Evolutionary conservation across 2,113 vertebrate genomes (phyloP), one percentile per base, ranked within the genome.

Genomic region (Aleadryas rufinucha): DNA sequence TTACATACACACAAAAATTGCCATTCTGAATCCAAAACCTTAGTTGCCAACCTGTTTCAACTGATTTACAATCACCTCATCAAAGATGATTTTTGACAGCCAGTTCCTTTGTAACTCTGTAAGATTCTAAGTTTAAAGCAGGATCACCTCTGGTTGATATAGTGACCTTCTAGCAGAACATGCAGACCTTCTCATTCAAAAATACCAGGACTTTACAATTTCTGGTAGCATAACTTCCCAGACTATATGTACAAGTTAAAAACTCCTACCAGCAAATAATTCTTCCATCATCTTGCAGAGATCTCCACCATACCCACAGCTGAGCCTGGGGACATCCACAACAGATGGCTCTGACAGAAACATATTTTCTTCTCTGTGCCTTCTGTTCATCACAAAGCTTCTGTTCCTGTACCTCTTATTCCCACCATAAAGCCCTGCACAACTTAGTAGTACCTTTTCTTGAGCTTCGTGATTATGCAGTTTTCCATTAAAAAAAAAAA

Each of bases 291-390:
- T 52, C 44, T 93, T 63, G 41, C 35, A 31, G 60, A 92, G 42
- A 87, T 90, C 80, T 95, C 80, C 72, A 96, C 72, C 56, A 1
- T 86, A 93, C 44, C 86, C 60, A 94, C 84, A 96, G 69, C 64
- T 94, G 94, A 95, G 94, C 89, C 93, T 91, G 64, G 65, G 72
- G 89, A 93, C 80, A 94, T 92, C 84, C 91, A 92, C 80, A 95
- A 78, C 95, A 96, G 95, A 97, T 96, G 95, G 95, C 72, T 92
- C 76, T 89, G 83, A 94, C 80, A 95, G 93, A 93, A 96, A 93
- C 90, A 95, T 96, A 96, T 96, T 97, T 96, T 96, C 82, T 89
- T 90, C 76, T 92, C 86, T 33, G 7, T 89, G 65, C 95, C 96
- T 95, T 97, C 92, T 97, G 93, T 92, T 96, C 94, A 72, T 79